Conservation (phyloP, 2,888 invertebrate genomes). For the Sepiola atlantica region DNA sequence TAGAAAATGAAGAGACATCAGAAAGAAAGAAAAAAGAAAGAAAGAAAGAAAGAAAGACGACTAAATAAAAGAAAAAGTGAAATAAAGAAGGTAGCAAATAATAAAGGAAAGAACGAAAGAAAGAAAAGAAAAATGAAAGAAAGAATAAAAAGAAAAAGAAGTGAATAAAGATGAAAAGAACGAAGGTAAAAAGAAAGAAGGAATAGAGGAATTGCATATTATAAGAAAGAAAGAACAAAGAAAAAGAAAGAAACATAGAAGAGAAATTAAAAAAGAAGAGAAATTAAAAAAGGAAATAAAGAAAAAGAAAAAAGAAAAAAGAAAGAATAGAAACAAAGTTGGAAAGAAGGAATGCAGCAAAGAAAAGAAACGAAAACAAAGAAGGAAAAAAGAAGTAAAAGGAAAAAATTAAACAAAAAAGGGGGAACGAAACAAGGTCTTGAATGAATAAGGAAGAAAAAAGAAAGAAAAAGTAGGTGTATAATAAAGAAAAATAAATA, state of each 20-base stretch:
- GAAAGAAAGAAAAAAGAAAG: background rate
- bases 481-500: background rate
- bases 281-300: too few species aligned
- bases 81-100: background rate
- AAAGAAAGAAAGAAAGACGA: background rate
- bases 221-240: background rate
- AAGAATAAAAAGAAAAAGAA: background rate
- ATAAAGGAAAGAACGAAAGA: background rate
- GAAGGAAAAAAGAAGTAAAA: too few species aligned
- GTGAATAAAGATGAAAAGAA: background rate
- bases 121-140: background rate
- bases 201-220: too few species aligned
- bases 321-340: too few species aligned
- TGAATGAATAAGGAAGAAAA: too few species aligned
- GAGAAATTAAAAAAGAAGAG: too few species aligned
- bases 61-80: background rate
- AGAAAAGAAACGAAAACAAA: too few species aligned
- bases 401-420: too few species aligned
- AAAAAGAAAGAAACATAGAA: background rate
- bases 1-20: too few species aligned
- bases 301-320: too few species aligned
- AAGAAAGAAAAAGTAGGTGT: background rate
- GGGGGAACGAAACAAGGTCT: too few species aligned
- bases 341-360: background rate
- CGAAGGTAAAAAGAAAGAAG: background rate